Evolutionary conservation across 2,888 invertebrate species (phyloP), one percentile per base, ranked within the genome.

Genomic region (Drosophila diplacantha): DNA sequence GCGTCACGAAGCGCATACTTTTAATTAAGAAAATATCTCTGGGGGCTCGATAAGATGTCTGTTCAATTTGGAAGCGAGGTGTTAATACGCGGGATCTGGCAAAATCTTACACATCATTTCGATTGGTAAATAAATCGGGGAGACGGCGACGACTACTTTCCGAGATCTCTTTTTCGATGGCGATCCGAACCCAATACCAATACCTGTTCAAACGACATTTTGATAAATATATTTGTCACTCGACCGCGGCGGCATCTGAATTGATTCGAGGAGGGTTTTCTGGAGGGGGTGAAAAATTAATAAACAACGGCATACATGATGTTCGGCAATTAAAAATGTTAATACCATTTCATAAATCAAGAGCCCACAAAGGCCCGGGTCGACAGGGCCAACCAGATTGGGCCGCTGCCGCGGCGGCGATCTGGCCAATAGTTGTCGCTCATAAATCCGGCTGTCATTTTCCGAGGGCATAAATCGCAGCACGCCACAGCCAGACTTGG

Each of bases 261-360:
- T 53, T 22, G 44, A 43, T 18, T 39, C 54, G 47, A 61, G 44
- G 60, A 69, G 57, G 61, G 58, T 57, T 59, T 18, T 46, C 31
- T 46, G 44, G 44, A 46, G 44, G 53, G 79, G 70, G 78, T 78
- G 63, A 73, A 78, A 84, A 79, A 85, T 85, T 84, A 85, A 84
- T 85, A 85, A 85, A 86, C 86, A 85, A 84, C 84, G 73, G 73
- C 79, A 74, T 83, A 85, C 86, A 85, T 75, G 75, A 84, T 85
- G 84, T 86, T 72, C 77, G 77, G 81, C 81, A 85, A 85, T 85
- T 85, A 85, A 86, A 86, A 86, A 85, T 85, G 85, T 86, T 86
- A 85, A 85, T 85, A 81, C 75, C 77, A 35, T 67, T 71, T 72
- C 78, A 86, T 85, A 86, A 86, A 85, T 86, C 86, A 86, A 78